Evolutionary conservation across 2,113 vertebrate species (phyloP).

Genomic region (Lepisosteus osseus): DNA sequence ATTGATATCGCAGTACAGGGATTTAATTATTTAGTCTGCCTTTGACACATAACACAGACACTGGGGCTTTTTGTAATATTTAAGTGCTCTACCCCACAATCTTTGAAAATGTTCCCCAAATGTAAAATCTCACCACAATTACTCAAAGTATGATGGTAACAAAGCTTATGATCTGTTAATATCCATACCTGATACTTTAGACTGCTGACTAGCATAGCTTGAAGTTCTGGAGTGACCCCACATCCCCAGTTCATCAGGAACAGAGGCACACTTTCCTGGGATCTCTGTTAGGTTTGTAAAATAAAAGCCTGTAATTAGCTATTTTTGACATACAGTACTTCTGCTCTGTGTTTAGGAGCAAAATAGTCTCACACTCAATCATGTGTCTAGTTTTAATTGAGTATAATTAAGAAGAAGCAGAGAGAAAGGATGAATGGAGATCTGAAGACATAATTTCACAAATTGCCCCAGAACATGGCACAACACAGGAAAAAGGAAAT

Average conservation of each 20-base stretch:
- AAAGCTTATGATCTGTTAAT: background rate
- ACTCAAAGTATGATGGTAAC: too few species aligned
- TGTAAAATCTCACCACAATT: background rate
- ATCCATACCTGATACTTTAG: slow-evolving; percentile 85
- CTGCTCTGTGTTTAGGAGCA: background rate
- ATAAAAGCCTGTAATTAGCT: background rate
- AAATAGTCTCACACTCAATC: too few species aligned
- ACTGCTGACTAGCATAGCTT: slow-evolving; percentile 89
- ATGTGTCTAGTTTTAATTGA: too few species aligned
- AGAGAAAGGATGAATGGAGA: too few species aligned
- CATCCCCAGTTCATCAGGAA: slow-evolving; percentile 78
- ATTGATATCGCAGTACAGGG: too few species aligned
- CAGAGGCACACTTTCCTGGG: slow-evolving; percentile 72
- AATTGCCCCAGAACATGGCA: too few species aligned
- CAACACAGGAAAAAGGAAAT: background rate
- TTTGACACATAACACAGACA: background rate
- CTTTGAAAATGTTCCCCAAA: background rate
- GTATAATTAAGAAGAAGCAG: too few species aligned
- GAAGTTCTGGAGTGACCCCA: slow-evolving; percentile 87
- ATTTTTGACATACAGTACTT: background rate
- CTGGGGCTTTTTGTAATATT: background rate
- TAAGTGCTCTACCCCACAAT: background rate
- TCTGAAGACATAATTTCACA: too few species aligned
- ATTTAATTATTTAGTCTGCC: too few species aligned
- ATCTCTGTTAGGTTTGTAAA: slow-evolving; percentile 54